Base-by-base conservation (phyloP, 2,797 vertebrate species). In the Harpagifer antarcticus region DNA sequence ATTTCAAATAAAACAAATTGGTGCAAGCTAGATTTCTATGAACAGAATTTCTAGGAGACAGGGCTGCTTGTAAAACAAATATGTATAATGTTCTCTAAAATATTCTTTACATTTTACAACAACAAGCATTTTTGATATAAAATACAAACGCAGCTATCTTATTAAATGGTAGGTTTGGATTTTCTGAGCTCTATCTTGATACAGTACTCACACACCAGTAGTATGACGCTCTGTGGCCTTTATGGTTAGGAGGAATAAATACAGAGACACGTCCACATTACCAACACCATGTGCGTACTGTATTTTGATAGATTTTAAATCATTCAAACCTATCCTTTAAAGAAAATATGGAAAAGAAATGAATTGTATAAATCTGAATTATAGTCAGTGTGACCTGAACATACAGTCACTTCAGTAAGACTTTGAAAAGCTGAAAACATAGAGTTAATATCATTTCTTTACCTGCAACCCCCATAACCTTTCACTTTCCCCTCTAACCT, bases 401-500 rank as follows among this genome's bases (percentile, higher is more conserved):
- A 66, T 56, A 63, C 31, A 45, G 53, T 66, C 61, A 58, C 42
- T 60, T 64, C 9, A 59, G 3, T 1, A 27, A 71, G 48, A 63
- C 6, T 59, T 56, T 33, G 43, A 66, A 53, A 76, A 71, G 49
- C 3, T 9, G 16, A 40, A 80, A 59, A 20, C 12, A 59, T 15
- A 20, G 6, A 64, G 47, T 71, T 20, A 40, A 76, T 23, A 44
- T 67, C 19, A 68, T 83, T 77, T 81, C 68, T 78, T 87, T 69
- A 83, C 68, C 58, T 62, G 56, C 68, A 50, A 62, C 59, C 9
- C 56, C 31, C 14, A 15, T 69, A 81, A 84, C 42, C 48, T 66
- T 56, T 72, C 49, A 65, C 62, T 78, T 60, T 53, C 13, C 56
- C 66, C 42, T 37, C 58, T 65, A 78, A 78, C 40, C 40, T 52